These are phyloP conservation scores for Enteromius anoplus DNA, from an alignment of 2,797 vertebrate genomes.

Conservation along the genomic window DNA sequence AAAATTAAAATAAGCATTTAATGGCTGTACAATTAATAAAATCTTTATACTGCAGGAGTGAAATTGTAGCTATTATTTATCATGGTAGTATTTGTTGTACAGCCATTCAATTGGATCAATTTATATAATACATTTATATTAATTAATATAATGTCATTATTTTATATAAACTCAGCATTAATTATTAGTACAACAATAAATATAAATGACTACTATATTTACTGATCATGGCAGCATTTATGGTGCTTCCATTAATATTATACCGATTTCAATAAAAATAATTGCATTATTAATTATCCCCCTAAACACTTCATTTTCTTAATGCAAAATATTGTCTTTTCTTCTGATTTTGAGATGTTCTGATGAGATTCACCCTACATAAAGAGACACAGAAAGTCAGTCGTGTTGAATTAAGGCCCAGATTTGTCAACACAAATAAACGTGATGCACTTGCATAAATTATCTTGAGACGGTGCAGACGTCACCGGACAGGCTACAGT, in stretches of 20 bases:
- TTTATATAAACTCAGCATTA: not conserved
- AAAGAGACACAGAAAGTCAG: not conserved
- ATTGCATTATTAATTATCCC: not conserved
- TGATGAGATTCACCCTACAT: not conserved
- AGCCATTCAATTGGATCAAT: not conserved
- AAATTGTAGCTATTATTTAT: not conserved
- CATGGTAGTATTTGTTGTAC: not conserved
- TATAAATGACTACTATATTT: not conserved
- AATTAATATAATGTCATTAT: not conserved
- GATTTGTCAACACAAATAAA: not conserved
- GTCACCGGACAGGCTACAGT: constrained; percentile 1
- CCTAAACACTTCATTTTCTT: not conserved
- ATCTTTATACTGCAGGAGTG: not conserved
- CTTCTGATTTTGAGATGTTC: not conserved
- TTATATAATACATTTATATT: not conserved
- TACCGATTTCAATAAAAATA: not conserved
- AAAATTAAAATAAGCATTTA: not conserved
- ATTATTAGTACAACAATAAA: not conserved
- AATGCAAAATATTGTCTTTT: not conserved
- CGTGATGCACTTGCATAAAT: not conserved
- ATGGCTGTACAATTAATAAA: not conserved
- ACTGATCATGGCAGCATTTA: not conserved
- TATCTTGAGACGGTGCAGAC: not conserved
- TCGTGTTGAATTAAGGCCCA: constrained; percentile 21
- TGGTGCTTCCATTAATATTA: not conserved